Evolutionary conservation across 2,113 vertebrate species (phyloP), one percentile per base, ranked within the genome.

Genomic region (Formicarius rufipectus): DNA sequence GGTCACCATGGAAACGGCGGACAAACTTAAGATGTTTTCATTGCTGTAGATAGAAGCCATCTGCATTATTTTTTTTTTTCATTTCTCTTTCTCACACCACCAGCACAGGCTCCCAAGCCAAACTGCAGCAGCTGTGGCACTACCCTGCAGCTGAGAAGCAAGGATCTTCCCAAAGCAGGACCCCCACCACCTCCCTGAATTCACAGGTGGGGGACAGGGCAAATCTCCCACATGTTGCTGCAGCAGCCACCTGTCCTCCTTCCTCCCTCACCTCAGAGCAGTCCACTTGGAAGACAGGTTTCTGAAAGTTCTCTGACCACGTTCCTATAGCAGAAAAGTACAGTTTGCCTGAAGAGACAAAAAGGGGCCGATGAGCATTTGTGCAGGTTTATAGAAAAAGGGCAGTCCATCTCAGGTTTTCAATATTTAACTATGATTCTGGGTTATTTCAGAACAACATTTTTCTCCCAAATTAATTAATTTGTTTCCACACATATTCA

Each of bases 1-100:
- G 73, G 90, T 96, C 92, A 89, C 96, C 93, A 96, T 95, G 92
- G 96, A 92, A 97, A 97, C 96, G 39, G 86, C 83, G 96, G 93
- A 95, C 94, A 95, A 96, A 93, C 93, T 95, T 93, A 92, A 96
- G 95, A 96, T 94, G 90, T 90, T 96, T 96, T 95, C 88, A 72
- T 64, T 89, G 68, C 92, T 94, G 73, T 64, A 94, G 88, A 96
- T 92, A 93, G 92, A 94, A 94, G 73, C 93, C 93, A 94, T 96
- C 95, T 96, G 88, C 88, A 63, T 93, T 83, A 40, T 93, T 91
- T 92, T 75, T 93, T 91, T 92, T 75, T 94, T 82, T 49, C 47
- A 88, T 90, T 90, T 89, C 77, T 90, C 28, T 87, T 95, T 85
- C 93, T 90, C 83, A 74, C 42, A 86, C 52, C 52, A 74, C 35